phyloP scores from a whole-genome alignment of 2,888 invertebrate genomes.

The Aphodius sticticus region DNA sequence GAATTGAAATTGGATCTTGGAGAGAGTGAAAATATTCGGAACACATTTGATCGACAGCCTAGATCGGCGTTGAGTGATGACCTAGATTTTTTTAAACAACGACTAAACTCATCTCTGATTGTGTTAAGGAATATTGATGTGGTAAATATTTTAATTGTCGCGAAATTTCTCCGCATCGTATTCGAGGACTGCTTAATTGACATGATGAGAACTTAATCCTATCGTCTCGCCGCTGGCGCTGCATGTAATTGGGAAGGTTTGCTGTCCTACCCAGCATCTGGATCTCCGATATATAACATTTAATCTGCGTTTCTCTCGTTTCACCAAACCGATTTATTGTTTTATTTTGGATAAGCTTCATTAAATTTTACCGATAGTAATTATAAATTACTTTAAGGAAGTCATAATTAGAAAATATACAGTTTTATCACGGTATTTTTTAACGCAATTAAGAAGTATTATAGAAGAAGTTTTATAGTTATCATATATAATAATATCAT shows the following conservation, averaged over 20 bases:
- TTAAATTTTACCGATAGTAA: not conserved
- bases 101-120: not conserved
- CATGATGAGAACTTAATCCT: not conserved
- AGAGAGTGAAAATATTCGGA: not conserved
- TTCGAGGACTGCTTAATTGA: not conserved
- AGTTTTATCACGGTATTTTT: too few relatives aligned
- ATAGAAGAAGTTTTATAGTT: too few relatives aligned
- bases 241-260: not conserved
- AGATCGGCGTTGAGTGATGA: not conserved
- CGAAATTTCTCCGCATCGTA: not conserved
- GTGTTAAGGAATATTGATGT: not conserved
- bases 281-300: not conserved
- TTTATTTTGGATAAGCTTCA: not conserved
- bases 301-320: not conserved
- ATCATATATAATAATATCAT: too few relatives aligned
- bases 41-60: not conserved
- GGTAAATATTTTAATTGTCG: not conserved
- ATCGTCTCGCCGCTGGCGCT: not conserved
- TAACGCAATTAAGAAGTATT: too few relatives aligned
- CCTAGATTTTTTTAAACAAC: slow-evolving; percentile 12
- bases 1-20: not conserved
- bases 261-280: not conserved
- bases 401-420: too few relatives aligned
- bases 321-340: not conserved
- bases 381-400: not conserved